A percentile compares a stretch with the other conserved stretches of the same genome.
Evolutionary conservation across 2,113 vertebrate genomes (phyloP).

Genomic region (Oncorhynchus masou): DNA sequence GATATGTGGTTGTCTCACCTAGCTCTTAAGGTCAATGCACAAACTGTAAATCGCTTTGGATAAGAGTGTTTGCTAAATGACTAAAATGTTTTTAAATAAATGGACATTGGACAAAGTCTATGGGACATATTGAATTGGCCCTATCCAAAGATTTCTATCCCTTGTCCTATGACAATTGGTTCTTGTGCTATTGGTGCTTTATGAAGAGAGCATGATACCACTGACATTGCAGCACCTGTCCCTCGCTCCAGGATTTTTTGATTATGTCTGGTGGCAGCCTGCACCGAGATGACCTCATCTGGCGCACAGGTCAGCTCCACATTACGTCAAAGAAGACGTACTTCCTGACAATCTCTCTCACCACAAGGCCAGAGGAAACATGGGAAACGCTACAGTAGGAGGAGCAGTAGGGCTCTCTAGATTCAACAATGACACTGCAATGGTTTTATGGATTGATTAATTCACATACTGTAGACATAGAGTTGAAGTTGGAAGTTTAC

Average conservation of each 20-base stretch:
- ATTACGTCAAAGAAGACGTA: conserved; percentile 57
- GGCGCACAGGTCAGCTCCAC: conserved; percentile 49
- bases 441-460: conserved; percentile 12
- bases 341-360: conserved; percentile 54
- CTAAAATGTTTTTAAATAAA: background rate
- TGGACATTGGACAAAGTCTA: background rate
- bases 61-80: too few relatives aligned
- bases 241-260: conserved; percentile 45
- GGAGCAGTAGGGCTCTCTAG: conserved; percentile 20
- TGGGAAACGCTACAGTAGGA: background rate
- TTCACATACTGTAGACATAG: background rate
- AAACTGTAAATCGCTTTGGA: too few relatives aligned
- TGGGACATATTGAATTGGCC: background rate
- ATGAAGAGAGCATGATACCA: conserved; percentile 36
- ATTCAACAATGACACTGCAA: conserved; percentile 27
- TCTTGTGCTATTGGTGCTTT: conserved; percentile 21
- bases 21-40: background rate
- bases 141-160: background rate
- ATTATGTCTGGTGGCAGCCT: conserved; percentile 59
- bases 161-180: background rate
- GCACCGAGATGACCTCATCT: conserved; percentile 57
- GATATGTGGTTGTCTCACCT: too few relatives aligned
- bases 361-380: conserved; percentile 30
- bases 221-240: conserved; percentile 33
- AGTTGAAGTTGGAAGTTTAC: too few relatives aligned